These are phyloP conservation scores for Podocnemis expansa DNA, from an alignment of 2,113 vertebrate genomes.

Conservation along the genomic window DNA sequence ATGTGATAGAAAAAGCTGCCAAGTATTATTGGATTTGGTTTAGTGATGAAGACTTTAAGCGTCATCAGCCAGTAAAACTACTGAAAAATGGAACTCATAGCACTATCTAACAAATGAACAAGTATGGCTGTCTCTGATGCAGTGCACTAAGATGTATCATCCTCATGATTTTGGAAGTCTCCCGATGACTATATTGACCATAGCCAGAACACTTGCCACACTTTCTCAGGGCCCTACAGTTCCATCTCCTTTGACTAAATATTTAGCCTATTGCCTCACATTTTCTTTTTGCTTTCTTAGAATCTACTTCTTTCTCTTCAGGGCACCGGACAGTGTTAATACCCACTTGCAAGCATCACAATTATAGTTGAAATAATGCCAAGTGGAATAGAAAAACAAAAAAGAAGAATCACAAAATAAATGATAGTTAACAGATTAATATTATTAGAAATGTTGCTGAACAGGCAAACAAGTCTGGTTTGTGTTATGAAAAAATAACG, in stretches of 20 bases:
- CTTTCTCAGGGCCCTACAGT: not conserved
- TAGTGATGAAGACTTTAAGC: not conserved
- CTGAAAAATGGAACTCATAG: not conserved
- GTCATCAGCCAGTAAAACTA: not conserved
- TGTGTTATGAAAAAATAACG: not conserved
- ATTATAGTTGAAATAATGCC: constrained; percentile 19
- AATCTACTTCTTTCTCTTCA: not conserved
- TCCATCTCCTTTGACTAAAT: not conserved
- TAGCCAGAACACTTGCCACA: not conserved
- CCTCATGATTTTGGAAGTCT: not conserved
- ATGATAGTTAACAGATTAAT: not conserved
- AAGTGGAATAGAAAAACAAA: constrained; percentile 3
- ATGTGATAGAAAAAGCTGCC: not conserved
- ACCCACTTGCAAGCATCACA: not conserved
- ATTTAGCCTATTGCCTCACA: not conserved
- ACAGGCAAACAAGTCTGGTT: not conserved
- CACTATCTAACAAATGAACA: not conserved
- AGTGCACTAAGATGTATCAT: not conserved
- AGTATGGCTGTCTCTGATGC: not conserved
- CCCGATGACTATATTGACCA: not conserved
- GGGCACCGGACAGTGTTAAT: not conserved
- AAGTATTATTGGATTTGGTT: not conserved
- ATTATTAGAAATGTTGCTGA: not conserved
- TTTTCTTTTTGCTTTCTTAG: not conserved
- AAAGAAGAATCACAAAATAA: not conserved